A percentile compares a stretch with the other conserved stretches of the same genome.
phyloP scores from a whole-genome alignment of 2,113 vertebrate species.

The Sphyrna mokarran region DNA sequence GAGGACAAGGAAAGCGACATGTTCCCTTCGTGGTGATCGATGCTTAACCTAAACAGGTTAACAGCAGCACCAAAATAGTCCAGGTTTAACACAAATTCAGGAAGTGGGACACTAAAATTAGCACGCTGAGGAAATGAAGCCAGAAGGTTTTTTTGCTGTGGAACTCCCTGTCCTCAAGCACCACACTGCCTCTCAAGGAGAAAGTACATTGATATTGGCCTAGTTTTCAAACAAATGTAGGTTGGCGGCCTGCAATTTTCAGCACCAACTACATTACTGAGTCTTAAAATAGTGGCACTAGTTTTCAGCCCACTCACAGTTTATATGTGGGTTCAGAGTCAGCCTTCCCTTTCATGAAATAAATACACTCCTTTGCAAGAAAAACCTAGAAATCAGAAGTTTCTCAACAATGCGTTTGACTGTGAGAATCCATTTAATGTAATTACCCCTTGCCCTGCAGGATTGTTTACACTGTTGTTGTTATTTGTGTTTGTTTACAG shows the following conservation, averaged over 20 bases:
- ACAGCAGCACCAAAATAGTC: not conserved
- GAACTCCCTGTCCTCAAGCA: not conserved
- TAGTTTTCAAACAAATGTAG: slow-evolving; percentile 3
- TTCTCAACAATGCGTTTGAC: not conserved
- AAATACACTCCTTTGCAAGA: not conserved
- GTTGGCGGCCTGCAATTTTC: not conserved
- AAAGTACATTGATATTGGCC: not conserved
- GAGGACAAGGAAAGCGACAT: not conserved
- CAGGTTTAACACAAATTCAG: not conserved
- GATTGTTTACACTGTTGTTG: not conserved
- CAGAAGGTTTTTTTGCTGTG: not conserved
- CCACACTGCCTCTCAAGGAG: not conserved
- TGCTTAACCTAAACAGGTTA: not conserved
- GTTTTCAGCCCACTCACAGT: not conserved
- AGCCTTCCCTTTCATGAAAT: not conserved
- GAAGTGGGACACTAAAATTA: slow-evolving; percentile 12
- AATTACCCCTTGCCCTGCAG: not conserved
- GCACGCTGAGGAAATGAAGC: not conserved
- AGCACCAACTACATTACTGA: not conserved
- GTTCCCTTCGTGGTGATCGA: not conserved
- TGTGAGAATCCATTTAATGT: not conserved
- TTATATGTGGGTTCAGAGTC: not conserved
- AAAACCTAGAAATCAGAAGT: not conserved
- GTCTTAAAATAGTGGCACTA: not conserved
- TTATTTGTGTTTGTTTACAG: slow-evolving; percentile 46